phyloP scores from a whole-genome alignment of 2,113 vertebrate genomes.

The Ptyas mucosa region DNA sequence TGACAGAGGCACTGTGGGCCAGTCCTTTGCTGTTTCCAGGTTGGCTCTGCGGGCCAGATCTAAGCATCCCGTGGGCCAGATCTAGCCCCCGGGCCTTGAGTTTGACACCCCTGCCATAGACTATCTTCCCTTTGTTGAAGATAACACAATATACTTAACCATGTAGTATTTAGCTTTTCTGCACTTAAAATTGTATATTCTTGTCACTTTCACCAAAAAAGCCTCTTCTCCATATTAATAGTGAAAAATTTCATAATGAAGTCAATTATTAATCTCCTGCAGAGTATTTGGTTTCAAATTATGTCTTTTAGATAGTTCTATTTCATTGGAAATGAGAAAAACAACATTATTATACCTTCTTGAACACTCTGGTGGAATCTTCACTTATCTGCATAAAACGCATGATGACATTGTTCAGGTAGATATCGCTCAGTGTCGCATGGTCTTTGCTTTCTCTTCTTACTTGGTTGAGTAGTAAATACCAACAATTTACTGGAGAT shows the following conservation, averaged over 20 bases:
- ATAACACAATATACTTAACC: background rate
- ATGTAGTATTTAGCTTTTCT: slow-evolving; percentile 13
- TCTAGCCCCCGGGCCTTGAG: too few relatives aligned
- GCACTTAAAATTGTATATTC: slow-evolving; percentile 20
- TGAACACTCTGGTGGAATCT: slow-evolving; percentile 95
- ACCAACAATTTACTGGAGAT: slow-evolving; percentile 98
- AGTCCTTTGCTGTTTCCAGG: too few relatives aligned
- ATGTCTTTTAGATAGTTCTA: slow-evolving; percentile 33
- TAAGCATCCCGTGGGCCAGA: too few relatives aligned
- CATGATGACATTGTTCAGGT: slow-evolving; percentile 99
- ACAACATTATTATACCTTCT: slow-evolving; percentile 80
- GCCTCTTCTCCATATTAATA: slow-evolving; percentile 32
- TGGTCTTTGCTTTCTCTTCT: slow-evolving; percentile 97
- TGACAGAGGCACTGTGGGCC: too few relatives aligned
- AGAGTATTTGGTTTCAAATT: slow-evolving; percentile 23
- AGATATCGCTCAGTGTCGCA: slow-evolving; percentile 94
- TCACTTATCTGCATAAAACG: slow-evolving; percentile 99
- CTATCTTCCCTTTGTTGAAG: slow-evolving; percentile 34
- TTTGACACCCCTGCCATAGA: too few relatives aligned
- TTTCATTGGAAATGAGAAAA: background rate
- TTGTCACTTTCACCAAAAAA: slow-evolving; percentile 30
- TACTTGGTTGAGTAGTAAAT: slow-evolving; percentile 96
- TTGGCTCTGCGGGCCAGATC: too few relatives aligned
- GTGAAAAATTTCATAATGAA: slow-evolving; percentile 48
- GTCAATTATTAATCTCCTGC: slow-evolving; percentile 33